These are phyloP conservation scores for Rosalia funebris DNA, from an alignment of 2,888 invertebrate species.

Conservation along the genomic window DNA sequence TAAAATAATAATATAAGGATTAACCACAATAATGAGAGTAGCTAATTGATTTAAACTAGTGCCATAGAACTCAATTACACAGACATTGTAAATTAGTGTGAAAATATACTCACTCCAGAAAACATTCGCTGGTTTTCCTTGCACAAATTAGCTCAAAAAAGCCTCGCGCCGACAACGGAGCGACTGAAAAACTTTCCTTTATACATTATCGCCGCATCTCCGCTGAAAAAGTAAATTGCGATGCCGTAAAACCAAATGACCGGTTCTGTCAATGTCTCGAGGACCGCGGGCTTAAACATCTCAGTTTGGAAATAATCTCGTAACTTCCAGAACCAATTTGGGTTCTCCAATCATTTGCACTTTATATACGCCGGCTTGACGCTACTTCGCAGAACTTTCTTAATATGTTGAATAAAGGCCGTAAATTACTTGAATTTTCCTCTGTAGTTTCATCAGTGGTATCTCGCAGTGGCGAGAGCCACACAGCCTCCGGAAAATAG, in stretches of 20 bases:
- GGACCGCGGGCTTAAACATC: slow-evolving; percentile 26
- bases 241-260: slow-evolving; percentile 9
- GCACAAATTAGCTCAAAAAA: too few relatives aligned
- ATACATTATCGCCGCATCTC: not conserved
- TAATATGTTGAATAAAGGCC: slow-evolving; percentile 43
- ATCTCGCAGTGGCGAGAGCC: slow-evolving; percentile 19
- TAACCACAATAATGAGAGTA: too few relatives aligned
- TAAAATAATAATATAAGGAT: too few relatives aligned
- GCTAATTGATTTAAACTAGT: too few relatives aligned
- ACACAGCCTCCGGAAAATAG: too few relatives aligned
- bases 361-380: slow-evolving; percentile 47
- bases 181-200: too few relatives aligned
- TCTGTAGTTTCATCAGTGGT: slow-evolving; percentile 33
- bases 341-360: slow-evolving; percentile 53
- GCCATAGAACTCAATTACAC: too few relatives aligned
- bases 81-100: too few relatives aligned
- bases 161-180: too few relatives aligned
- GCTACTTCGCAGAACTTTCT: slow-evolving; percentile 45
- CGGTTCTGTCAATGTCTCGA: slow-evolving; percentile 2
- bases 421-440: slow-evolving; percentile 36
- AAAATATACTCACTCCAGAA: too few relatives aligned
- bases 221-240: not conserved
- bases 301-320: slow-evolving; percentile 48
- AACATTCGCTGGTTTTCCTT: too few relatives aligned
- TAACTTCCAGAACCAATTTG: slow-evolving; percentile 51